These are phyloP conservation scores for Urophycis tenuis DNA, from an alignment of 2,797 vertebrate genomes.

Conservation along the genomic window DNA sequence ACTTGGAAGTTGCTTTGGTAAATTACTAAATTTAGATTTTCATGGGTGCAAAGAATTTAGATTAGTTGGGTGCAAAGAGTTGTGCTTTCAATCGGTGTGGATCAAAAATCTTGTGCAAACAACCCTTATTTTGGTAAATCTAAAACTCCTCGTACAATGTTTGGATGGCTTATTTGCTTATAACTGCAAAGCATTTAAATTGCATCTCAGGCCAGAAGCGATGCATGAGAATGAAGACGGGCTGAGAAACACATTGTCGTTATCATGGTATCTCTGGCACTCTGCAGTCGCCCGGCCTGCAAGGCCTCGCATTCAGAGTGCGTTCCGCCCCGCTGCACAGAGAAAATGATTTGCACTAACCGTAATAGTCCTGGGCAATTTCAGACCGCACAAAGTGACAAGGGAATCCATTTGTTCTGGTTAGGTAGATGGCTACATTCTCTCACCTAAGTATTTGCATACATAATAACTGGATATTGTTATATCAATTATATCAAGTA, in stretches of 20 bases:
- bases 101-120: too few relatives aligned
- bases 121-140: not conserved
- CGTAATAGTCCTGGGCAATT: constrained; percentile 69
- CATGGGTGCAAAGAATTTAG: not conserved
- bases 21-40: not conserved
- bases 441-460: constrained; percentile 43
- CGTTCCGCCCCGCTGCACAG: constrained; percentile 56
- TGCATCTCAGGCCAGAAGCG: not conserved
- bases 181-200: not conserved
- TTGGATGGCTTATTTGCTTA: not conserved
- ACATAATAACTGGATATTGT: constrained; percentile 52
- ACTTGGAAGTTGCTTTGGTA: not conserved
- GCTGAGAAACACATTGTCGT: not conserved
- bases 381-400: constrained; percentile 70
- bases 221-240: not conserved
- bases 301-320: constrained; percentile 39
- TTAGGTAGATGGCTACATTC: constrained; percentile 71
- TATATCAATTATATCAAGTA: constrained; percentile 61
- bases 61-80: not conserved
- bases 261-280: not conserved
- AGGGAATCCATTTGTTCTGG: constrained; percentile 71
- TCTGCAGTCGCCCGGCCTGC: constrained; percentile 40
- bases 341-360: constrained; percentile 61
- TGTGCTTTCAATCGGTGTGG: too few relatives aligned
- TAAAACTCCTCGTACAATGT: not conserved